These are phyloP conservation scores for Porites cylindrica DNA, from an alignment of 92 coral and sea anemone species.

Conservation along the genomic window DNA sequence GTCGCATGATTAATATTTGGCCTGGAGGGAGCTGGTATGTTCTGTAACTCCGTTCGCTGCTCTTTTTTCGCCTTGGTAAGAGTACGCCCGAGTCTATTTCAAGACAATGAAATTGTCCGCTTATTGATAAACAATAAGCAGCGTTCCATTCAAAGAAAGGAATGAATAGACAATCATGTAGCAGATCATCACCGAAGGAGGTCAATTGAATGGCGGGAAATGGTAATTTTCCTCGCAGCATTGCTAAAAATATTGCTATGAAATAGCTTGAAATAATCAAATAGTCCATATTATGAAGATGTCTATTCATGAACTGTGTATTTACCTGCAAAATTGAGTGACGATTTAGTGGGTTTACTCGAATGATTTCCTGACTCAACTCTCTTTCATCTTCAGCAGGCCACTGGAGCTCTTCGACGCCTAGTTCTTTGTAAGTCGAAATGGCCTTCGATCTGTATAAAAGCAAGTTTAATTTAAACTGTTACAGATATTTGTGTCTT, in stretches of 20 bases:
- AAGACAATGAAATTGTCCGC: neutral
- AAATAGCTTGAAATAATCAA: neutral
- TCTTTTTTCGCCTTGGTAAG: neutral
- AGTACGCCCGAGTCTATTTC: neutral
- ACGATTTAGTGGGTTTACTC: conserved; percentile 36
- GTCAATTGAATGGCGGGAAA: conserved; percentile 17
- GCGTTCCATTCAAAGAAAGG: neutral
- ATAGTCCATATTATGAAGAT: neutral
- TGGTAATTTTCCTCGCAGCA: neutral
- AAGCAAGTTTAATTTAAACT: neutral
- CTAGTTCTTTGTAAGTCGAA: conserved; percentile 61
- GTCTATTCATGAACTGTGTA: conserved; percentile 21
- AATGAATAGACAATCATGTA: neutral
- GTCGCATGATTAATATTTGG: neutral
- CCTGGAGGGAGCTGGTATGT: no score
- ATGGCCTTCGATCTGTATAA: conserved; percentile 5
- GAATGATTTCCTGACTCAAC: conserved; percentile 75
- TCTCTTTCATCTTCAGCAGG: conserved; percentile 86
- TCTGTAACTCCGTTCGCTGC: neutral
- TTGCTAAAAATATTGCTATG: no score
- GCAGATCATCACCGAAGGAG: neutral
- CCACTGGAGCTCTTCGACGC: conserved; percentile 86
- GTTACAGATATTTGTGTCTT: neutral
- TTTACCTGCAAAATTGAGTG: conserved; percentile 59
- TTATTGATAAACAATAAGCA: neutral